Evolutionary conservation across 1,140 invertebrate species (phyloP), one percentile per base, ranked within the genome.

Genomic region (Bombus terrestris): DNA sequence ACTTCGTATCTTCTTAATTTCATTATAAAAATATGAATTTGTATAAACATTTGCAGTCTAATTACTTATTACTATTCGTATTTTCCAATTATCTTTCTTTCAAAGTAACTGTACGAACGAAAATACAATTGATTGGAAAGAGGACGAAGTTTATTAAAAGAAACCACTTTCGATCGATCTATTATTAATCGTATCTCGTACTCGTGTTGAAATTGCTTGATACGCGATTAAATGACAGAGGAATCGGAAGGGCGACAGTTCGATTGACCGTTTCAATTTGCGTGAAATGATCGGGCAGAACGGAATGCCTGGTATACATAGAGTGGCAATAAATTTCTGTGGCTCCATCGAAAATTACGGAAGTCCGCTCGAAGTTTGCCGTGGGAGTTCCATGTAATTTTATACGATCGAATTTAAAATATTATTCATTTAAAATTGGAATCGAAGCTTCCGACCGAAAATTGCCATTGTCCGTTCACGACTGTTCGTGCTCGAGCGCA

Each of bases 371-470:
- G 53, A 41, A 72, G 66, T 82, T 62, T 22, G 53, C 12, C 13
- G 81, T 12, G 41, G 53, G 22, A 57, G 64, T 35, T 73, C 53
- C 43, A 57, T 85, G 68, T 85, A 71, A 85, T 79, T 72, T 72
- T 39, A 39, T 53, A 47, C 32, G 41, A 37, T 22, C 39, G 53
- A 73, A 32, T 80, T 85, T 64, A 80, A 78, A 80, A 85, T 85
- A 71, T 85, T 72, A 80, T 80, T 85, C 83, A 73, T 80, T 85
- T 85, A 85, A 85, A 80, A 80, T 62, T 80, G 68, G 41, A 79
- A 79, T 84, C 75, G 76, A 71, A 59, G 35, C 68, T 43, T 5
- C 15, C 47, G 53, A 13, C 66, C 47, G 74, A 79, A 78, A 84
- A 84, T 84, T 75, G 72, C 72, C 41, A 76, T 76, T 62, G 75